Evolutionary conservation across 2,888 invertebrate species (phyloP), one percentile per base, ranked within the genome.

Genomic region (Metalampra italica): DNA sequence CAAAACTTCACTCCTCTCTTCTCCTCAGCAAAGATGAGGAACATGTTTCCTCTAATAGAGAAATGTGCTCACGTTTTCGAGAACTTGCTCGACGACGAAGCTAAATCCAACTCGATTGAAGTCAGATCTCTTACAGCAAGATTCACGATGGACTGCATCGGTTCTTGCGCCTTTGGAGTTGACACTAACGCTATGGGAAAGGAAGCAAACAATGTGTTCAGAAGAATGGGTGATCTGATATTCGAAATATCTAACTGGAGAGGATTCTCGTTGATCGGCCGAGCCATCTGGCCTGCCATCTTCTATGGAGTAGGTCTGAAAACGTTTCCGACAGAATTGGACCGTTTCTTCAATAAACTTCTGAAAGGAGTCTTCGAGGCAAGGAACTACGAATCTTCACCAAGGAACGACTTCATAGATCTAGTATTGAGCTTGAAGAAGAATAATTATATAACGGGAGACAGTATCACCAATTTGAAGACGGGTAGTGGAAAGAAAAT

Each of bases 1-100:
- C 80, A 81, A 45, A 79, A 77, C 46, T 46, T 79, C 4, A 69
- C 75, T 0, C 74, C 76, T 0, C 47, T 82, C 0, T 83, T 81
- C 54, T 64, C 83, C 1, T 66, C 74, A 0, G 57, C 70, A 0
- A 82, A 81, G 57, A 75, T 81, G 66, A 80, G 66, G 43, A 56
- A 49, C 15, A 64, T 66, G 61, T 66, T 64, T 43, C 50, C 50
- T 41, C 42, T 63, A 8, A 59, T 64, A 15, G 54, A 57, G 11
- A 53, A 57, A 32, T 59, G 60, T 43, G 41, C 53, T 5, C 39
- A 50, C 11, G 36, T 11, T 2, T 54, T 61, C 9, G 59, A 57
- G 14, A 41, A 52, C 1, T 5, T 56, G 30, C 32, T 57, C 5
- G 43, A 43, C 11, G 12, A 43, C 9, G 32, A 43, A 32, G 13